Conservation (phyloP, 2,888 invertebrate genomes). For the Sarcophaga caerulescens region DNA sequence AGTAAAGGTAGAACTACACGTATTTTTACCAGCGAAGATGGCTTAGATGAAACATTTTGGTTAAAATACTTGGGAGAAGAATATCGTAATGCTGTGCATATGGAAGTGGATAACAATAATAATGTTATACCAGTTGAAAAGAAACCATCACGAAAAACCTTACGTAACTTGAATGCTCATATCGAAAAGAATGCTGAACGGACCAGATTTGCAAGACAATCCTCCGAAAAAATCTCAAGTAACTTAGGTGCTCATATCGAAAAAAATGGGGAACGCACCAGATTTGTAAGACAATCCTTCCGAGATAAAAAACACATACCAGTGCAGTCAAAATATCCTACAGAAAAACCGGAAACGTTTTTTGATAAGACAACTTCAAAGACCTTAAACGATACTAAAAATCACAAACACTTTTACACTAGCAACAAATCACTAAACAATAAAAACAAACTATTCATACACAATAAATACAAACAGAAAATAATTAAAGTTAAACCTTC, state of each 20-base stretch:
- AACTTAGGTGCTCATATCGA: background rate
- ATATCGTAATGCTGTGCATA: slow-evolving; percentile 76
- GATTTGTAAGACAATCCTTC: slow-evolving; percentile 35
- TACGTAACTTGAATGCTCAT: background rate
- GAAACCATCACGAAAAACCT: background rate
- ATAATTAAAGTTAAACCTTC: background rate
- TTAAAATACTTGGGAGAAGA: slow-evolving; percentile 77
- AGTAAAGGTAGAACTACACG: slow-evolving; percentile 74
- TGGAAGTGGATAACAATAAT: slow-evolving; percentile 74
- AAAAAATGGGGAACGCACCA: slow-evolving; percentile 5
- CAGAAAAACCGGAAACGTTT: slow-evolving; percentile 31
- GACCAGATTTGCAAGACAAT: slow-evolving; percentile 34
- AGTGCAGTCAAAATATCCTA: slow-evolving; percentile 49
- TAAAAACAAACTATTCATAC: slow-evolving; percentile 23
- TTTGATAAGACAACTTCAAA: slow-evolving; percentile 9
- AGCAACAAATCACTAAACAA: slow-evolving; percentile 29
- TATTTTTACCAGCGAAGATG: slow-evolving; percentile 73
- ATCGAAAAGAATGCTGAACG: slow-evolving; percentile 2
- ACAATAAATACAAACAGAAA: slow-evolving; percentile 34
- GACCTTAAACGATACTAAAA: slow-evolving; percentile 2
- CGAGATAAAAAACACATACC: slow-evolving; percentile 39
- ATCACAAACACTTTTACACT: slow-evolving; percentile 27
- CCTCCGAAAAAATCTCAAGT: background rate
- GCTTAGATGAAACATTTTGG: slow-evolving; percentile 77
- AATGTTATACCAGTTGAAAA: slow-evolving; percentile 72